Evolutionary conservation across 2,113 vertebrate species (phyloP), one percentile per base, ranked within the genome.

Genomic region (Himantopus leucocephalus): DNA sequence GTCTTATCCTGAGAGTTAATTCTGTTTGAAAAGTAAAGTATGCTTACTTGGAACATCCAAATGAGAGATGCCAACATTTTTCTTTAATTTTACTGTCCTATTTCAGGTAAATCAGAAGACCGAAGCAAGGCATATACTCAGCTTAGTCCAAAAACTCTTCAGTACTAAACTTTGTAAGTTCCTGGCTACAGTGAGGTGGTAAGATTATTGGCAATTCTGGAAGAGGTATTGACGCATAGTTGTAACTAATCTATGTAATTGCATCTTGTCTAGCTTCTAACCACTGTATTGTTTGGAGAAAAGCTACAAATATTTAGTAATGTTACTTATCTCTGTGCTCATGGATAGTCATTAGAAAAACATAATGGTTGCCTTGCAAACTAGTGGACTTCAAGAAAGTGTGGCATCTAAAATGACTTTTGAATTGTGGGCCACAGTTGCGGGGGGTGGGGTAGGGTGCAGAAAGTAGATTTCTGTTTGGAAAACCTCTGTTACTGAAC

Each of bases 111-210:
- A 64, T 64, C 62, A 64, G 62, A 64, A 41, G 62, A 45, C 43
- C 17, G 98, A 99, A 98, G 98, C 99, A 60, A 98, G 99, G 70
- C 89, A 98, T 84, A 98, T 99, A 96, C 99, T 99, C 81, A 97
- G 98, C 97, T 92, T 97, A 94, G 97, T 99, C 96, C 98, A 98
- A 94, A 98, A 97, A 94, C 97, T 99, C 97, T 98, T 99, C 98
- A 98, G 94, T 97, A 98, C 98, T 97, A 98, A 98, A 94, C 98
- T 99, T 95, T 98, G 99, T 99, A 98, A 99, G 99, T 99, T 92
- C 83, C 35, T 9, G 1, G 37, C 72, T 75, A 8, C 48, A 79
- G 24, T 86, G 39, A 77, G 52, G 56, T 92, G 53, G 32, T 89
- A 90, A 94, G 43, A 80, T 43, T 74, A 32, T 45, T 85, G 45